Evolutionary conservation across 1,140 invertebrate genomes (phyloP).

Genomic region (Meloidogyne floridensis): DNA sequence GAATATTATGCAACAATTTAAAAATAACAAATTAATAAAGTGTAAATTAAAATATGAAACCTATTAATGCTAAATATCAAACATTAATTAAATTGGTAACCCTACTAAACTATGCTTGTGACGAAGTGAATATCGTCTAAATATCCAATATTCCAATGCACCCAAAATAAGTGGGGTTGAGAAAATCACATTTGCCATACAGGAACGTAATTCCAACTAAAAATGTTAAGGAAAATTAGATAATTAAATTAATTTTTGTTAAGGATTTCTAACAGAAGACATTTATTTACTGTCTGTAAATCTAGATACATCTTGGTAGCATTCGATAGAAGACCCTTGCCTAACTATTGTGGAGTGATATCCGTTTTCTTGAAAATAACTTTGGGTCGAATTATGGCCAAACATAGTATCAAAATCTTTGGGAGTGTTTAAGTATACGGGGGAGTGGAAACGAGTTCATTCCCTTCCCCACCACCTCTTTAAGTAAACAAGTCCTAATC

Average conservation of each 20-base stretch:
- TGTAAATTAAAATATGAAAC: too few relatives aligned
- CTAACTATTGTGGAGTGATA: too few relatives aligned
- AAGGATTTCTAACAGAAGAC: not conserved
- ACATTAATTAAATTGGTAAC: constrained; percentile 32
- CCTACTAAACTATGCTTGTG: constrained; percentile 31
- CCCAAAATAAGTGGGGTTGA: constrained; percentile 36
- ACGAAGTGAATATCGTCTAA: constrained; percentile 45
- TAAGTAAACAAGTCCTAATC: not conserved
- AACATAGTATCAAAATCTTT: not conserved
- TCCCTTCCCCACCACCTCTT: not conserved
- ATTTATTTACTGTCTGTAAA: too few relatives aligned
- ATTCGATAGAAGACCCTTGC: too few relatives aligned
- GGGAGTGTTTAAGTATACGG: too few relatives aligned
- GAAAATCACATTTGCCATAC: constrained; percentile 43
- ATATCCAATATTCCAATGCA: constrained; percentile 40
- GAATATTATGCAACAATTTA: too few relatives aligned
- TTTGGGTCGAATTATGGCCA: too few relatives aligned
- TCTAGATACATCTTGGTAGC: too few relatives aligned
- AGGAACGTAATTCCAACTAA: constrained; percentile 34
- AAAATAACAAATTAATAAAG: too few relatives aligned
- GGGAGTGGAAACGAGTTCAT: too few relatives aligned
- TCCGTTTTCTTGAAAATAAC: too few relatives aligned
- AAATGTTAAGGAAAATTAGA: not conserved
- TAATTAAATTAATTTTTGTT: not conserved
- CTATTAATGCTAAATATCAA: too few relatives aligned